Base-by-base conservation (phyloP, 1,140 invertebrate genomes). In the Dryas iulia region DNA sequence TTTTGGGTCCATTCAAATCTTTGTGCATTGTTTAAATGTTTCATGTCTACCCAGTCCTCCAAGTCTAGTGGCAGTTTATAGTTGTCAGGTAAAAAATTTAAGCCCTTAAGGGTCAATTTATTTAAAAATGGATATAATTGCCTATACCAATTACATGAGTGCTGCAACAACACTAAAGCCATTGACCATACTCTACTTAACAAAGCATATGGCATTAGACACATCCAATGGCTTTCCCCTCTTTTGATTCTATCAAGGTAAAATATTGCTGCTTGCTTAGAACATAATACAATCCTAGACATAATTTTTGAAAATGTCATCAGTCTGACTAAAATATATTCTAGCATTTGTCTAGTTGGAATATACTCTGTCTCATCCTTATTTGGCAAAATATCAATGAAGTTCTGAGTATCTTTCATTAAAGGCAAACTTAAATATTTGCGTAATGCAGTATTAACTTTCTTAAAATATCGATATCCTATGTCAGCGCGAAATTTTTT, bases 401-500 rank as follows among this genome's bases (percentile, higher is more conserved):
- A 92, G 33, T 82, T 81, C 78, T 92, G 86, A 12, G 92, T 68
- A 58, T 90, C 83, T 66, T 90, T 92, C 11, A 93, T 73, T 10
- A 94, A 65, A 54, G 89, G 82, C 33, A 94, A 66, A 8, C 77
- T 78, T 26, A 93, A 83, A 77, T 94, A 94, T 80, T 92, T 94
- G 12, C 92, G 78, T 33, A 95, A 72, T 2, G 92, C 91, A 69
- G 89, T 87, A 57, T 94, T 93, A 0, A 94, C 85, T 82, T 93
- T 94, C 74, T 90, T 92, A 76, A 94, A 93, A 65, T 87, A 89
- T 71, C 93, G 93, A 30, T 93, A 88, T 1, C 94, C 94, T 67
- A 94, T 94, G 65, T 94, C 94, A 71, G 83, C 90, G 33, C 94
- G 87, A 78, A 94, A 94, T 85, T 94, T 94, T 57, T 88, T 92